Percentiles rank a stretch among this genome's conserved stretches.
Evolutionary conservation across 2,113 vertebrate genomes (phyloP).

Genomic region (Centropus bengalensis): DNA sequence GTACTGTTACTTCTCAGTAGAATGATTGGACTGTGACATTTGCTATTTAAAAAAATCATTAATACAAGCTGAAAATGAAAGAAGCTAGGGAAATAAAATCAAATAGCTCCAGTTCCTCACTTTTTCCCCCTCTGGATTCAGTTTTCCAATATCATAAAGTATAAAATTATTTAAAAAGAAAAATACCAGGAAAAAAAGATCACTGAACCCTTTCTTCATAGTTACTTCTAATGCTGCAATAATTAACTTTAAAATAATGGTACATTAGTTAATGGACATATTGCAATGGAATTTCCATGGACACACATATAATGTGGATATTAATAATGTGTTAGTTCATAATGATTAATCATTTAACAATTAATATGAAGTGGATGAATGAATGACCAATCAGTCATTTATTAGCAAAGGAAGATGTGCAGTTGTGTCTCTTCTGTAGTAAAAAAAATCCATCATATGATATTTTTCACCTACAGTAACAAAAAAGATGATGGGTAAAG

Average conservation of each 20-base stretch:
- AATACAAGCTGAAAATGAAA: background rate
- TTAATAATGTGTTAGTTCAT: conserved; percentile 50
- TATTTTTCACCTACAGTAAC: background rate
- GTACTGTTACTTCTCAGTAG: background rate
- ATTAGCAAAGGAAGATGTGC: conserved; percentile 27
- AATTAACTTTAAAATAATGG: conserved; percentile 52
- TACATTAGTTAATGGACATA: conserved; percentile 54
- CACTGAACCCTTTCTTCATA: background rate
- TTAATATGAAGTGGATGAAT: conserved; percentile 45
- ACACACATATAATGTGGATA: conserved; percentile 56
- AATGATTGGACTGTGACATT: background rate
- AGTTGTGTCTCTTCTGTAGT: background rate
- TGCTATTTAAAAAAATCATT: background rate
- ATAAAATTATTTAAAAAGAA: background rate
- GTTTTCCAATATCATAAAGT: background rate
- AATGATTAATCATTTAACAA: conserved; percentile 61
- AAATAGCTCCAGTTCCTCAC: background rate
- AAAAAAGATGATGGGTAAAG: background rate
- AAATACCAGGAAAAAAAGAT: background rate
- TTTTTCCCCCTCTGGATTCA: background rate
- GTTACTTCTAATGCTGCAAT: conserved; percentile 35
- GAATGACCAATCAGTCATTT: conserved; percentile 39
- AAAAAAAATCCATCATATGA: conserved; percentile 14
- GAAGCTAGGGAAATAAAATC: background rate
- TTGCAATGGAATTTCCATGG: conserved; percentile 53